Evolutionary conservation across 2,888 invertebrate genomes (phyloP), one percentile per base, ranked within the genome.

Genomic region (Ichneumoninae sp.): DNA sequence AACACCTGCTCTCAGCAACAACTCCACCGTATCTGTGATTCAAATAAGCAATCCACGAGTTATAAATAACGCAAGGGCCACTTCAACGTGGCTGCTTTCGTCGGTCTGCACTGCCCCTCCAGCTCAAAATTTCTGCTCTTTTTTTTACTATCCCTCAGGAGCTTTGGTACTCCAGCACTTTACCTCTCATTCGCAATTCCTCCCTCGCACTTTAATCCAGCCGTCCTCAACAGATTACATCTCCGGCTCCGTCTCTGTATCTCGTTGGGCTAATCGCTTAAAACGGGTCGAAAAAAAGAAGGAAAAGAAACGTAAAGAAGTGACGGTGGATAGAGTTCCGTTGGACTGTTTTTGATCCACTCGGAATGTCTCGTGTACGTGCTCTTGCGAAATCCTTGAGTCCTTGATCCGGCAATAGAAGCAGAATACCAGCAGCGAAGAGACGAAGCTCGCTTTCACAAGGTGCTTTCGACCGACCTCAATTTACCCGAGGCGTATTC

Each of bases 21-120:
- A 65, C 60, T 57, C 44, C 65, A n/a, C 47, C 33, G 68, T 72
- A 85, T 85, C 80, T 85, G 85, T 80, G 69, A 85, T 85, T 85
- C 85, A 80, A 85, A 85, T 82, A 72, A 85, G 82, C 62, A 68
- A 80, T 66, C 68, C 68, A 60, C 72, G 72, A 60, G 71, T 80
- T 80, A 80, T 85, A 85, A 80, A 85, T 82, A 85, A 85, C 80
- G 68, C 71, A 72, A 82, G 79, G 71, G 22, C 75, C 66, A 79
- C 79, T 84, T 47, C 40, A 81, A 50, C 57, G 26, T 33, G 16
- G 30, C 19, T 70, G n/a, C 66, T 71, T 65, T 60, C 70, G 52
- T 60, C 70, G 44, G 79, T 62, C 19, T 72, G 7, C 13, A 72
- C 50, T 52, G 50, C 50, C 44, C 69, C 80, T 74, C 36, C 30